These are phyloP conservation scores for Sebastes fasciatus DNA, from an alignment of 2,113 vertebrate species.

Conservation along the genomic window DNA sequence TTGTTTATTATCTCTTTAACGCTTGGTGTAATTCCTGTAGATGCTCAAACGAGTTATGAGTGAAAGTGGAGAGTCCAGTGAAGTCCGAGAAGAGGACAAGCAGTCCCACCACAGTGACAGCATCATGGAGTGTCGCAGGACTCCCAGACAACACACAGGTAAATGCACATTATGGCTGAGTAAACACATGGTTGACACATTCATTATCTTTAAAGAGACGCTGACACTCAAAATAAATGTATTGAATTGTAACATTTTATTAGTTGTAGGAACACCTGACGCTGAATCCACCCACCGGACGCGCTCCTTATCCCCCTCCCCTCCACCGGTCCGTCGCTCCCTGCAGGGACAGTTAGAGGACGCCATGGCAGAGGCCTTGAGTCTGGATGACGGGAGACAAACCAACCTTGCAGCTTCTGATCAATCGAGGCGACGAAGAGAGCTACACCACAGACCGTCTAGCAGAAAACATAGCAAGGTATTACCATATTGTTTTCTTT, in stretches of 20 bases:
- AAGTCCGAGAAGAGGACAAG: constrained; percentile 83
- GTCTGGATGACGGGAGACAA: constrained; percentile 65
- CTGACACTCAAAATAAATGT: not conserved
- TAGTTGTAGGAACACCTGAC: constrained; percentile 60
- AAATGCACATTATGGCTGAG: constrained; percentile 66
- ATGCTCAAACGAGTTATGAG: constrained; percentile 91
- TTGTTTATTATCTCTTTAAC: not conserved
- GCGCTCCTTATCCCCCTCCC: constrained; percentile 87
- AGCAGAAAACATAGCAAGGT: constrained; percentile 73
- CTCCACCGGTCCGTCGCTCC: constrained; percentile 59
- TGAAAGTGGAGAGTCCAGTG: constrained; percentile 62
- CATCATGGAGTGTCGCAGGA: constrained; percentile 81
- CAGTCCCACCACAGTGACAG: constrained; percentile 90
- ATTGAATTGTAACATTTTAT: not conserved
- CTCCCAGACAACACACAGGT: constrained; percentile 81
- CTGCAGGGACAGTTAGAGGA: constrained; percentile 60
- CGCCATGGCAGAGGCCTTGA: constrained; percentile 48
- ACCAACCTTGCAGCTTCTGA: constrained; percentile 52
- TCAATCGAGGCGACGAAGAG: constrained; percentile 64
- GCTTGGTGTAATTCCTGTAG: constrained; percentile 69
- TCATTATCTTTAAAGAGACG: not conserved
- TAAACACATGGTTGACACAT: not conserved
- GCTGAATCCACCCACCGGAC: constrained; percentile 64
- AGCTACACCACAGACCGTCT: constrained; percentile 67
- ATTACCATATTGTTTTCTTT: not conserved